phyloP scores from a whole-genome alignment of 2,888 invertebrate species.

The Kuschelorhynchus macadamiae region DNA sequence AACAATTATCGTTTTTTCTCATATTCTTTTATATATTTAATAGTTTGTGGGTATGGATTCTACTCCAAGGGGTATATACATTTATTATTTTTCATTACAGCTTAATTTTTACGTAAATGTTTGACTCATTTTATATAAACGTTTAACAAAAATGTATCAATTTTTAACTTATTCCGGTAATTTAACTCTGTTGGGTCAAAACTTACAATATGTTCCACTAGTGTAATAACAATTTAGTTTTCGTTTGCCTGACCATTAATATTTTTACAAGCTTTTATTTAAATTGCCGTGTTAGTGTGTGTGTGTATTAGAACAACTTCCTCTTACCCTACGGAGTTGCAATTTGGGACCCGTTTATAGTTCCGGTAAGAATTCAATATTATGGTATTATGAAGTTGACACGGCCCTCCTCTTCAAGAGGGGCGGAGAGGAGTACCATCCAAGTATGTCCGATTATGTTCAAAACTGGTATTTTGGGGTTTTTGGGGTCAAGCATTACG shows the following conservation, averaged over 20 bases:
- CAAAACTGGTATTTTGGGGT: too few species aligned
- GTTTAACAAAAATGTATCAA: background rate
- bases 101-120: background rate
- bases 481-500: too few species aligned
- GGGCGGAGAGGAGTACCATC: too few species aligned
- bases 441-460: too few species aligned
- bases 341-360: too few species aligned
- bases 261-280: too few species aligned
- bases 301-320: too few species aligned
- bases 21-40: background rate
- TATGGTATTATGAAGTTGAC: too few species aligned
- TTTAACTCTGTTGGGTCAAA: background rate
- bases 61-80: background rate
- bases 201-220: background rate
- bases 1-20: constrained; percentile 1
- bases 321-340: too few species aligned
- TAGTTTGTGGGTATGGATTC: constrained; percentile 7
- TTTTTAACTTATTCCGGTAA: background rate
- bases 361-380: too few species aligned
- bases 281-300: too few species aligned
- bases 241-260: background rate
- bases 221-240: constrained; percentile 2
- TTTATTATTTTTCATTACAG: constrained; percentile 1
- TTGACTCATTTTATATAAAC: constrained; percentile 1
- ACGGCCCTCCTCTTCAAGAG: too few species aligned